Percentiles rank a stretch among this genome's conserved stretches.
These are phyloP conservation scores for Rhinoderma darwinii DNA, from an alignment of 2,113 vertebrate species.

Conservation along the genomic window DNA sequence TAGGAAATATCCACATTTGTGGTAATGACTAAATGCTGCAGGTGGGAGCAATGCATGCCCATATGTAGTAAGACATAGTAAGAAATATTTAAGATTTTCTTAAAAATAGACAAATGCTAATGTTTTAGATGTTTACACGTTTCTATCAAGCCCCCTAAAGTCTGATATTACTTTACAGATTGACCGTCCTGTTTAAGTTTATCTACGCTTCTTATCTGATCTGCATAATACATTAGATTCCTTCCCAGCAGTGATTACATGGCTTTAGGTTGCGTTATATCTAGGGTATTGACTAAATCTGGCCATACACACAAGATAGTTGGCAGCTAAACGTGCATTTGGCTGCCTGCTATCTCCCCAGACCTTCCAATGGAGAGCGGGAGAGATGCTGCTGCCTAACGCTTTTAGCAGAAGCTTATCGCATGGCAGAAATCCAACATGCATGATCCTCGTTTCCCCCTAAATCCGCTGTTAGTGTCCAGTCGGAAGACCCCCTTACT, in stretches of 20 bases:
- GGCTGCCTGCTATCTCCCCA: too few relatives aligned
- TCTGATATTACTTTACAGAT: too few relatives aligned
- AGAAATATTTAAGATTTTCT: background rate
- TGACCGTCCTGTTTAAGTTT: too few relatives aligned
- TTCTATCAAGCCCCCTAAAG: too few relatives aligned
- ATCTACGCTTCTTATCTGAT: too few relatives aligned
- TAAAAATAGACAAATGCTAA: background rate
- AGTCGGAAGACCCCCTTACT: too few relatives aligned
- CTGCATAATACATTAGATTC: background rate
- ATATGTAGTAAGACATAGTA: conserved; percentile 3
- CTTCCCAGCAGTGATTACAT: background rate
- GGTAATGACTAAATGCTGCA: conserved; percentile 3
- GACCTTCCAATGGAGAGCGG: too few relatives aligned
- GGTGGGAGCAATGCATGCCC: conserved; percentile 14
- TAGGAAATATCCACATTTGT: background rate
- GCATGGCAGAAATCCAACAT: background rate
- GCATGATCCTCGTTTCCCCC: background rate
- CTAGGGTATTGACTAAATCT: background rate
- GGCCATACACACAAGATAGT: background rate
- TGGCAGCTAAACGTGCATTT: too few relatives aligned
- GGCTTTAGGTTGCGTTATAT: background rate
- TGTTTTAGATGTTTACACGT: too few relatives aligned
- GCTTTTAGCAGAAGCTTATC: too few relatives aligned
- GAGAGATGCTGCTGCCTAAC: too few relatives aligned
- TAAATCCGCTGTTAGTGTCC: background rate